These are phyloP conservation scores for Tapirus terrestris DNA, from an alignment of 2,113 vertebrate species.

Conservation along the genomic window DNA sequence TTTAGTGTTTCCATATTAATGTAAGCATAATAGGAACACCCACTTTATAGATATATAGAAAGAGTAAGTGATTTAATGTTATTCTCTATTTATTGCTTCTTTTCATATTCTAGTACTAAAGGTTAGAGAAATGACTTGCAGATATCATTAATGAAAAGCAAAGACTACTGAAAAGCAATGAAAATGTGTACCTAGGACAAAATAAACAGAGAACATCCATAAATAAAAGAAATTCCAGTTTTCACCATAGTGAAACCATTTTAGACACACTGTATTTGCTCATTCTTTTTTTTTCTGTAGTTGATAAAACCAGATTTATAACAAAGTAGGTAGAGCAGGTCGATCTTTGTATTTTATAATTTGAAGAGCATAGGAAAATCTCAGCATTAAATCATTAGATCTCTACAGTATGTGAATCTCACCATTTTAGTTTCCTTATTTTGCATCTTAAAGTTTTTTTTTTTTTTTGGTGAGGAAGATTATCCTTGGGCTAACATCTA, in stretches of 20 bases:
- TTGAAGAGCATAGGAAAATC: neutral
- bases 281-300: neutral
- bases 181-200: neutral
- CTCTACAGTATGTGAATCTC: neutral
- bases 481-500: no score
- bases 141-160: neutral
- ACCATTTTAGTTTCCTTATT: neutral
- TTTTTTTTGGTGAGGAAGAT: no score
- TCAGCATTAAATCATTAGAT: neutral
- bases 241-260: neutral
- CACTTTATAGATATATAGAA: neutral
- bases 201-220: neutral
- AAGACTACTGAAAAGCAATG: neutral
- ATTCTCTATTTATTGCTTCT: neutral
- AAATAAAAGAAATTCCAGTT: neutral
- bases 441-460: neutral
- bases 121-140: neutral
- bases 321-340: neutral
- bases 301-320: neutral
- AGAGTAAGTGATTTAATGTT: neutral
- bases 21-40: neutral
- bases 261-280: neutral
- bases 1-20: neutral
- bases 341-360: neutral
- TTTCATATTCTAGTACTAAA: neutral